phyloP scores from a whole-genome alignment of 2,888 invertebrate species.

The Eristalis tenax region DNA sequence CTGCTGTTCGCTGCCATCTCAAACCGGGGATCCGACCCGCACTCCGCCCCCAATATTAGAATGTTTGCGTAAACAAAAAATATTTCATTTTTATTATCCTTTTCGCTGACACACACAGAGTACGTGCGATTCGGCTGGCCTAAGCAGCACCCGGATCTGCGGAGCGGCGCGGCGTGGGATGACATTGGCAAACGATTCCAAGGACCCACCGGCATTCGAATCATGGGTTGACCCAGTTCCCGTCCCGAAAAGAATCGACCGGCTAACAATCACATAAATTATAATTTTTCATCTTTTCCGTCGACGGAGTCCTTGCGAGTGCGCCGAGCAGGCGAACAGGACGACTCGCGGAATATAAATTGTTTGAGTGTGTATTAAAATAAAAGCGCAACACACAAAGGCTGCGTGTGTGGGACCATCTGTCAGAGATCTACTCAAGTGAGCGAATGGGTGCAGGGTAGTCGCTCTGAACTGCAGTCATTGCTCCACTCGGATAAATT shows the following conservation, averaged over 20 bases:
- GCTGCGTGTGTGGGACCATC: background rate
- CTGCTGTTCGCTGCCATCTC: background rate
- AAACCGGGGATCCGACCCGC: background rate
- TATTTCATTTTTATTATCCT: conserved; percentile 72
- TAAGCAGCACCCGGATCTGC: background rate
- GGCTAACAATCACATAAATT: conserved; percentile 61
- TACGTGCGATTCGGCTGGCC: conserved; percentile 49
- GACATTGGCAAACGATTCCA: conserved; percentile 24
- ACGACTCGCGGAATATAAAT: conserved; percentile 49
- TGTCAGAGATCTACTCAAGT: background rate
- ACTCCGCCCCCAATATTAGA: conserved; percentile 54
- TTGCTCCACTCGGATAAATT: background rate
- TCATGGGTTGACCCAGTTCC: conserved; percentile 64
- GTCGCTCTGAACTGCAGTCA: conserved; percentile 11
- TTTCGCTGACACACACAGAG: conserved; percentile 64
- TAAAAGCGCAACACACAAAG: conserved; percentile 56
- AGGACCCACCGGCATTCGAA: conserved; percentile 40
- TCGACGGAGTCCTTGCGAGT: background rate
- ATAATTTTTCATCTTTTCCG: conserved; percentile 35
- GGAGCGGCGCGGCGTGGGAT: conserved; percentile 10
- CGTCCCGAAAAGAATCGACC: conserved; percentile 11
- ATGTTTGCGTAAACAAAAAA: conserved; percentile 71
- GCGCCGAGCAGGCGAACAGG: background rate
- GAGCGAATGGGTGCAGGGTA: conserved; percentile 1
- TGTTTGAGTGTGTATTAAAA: conserved; percentile 61